These are phyloP conservation scores for Antennarius maculatus DNA, from an alignment of 2,797 vertebrate genomes.

Conservation along the genomic window DNA sequence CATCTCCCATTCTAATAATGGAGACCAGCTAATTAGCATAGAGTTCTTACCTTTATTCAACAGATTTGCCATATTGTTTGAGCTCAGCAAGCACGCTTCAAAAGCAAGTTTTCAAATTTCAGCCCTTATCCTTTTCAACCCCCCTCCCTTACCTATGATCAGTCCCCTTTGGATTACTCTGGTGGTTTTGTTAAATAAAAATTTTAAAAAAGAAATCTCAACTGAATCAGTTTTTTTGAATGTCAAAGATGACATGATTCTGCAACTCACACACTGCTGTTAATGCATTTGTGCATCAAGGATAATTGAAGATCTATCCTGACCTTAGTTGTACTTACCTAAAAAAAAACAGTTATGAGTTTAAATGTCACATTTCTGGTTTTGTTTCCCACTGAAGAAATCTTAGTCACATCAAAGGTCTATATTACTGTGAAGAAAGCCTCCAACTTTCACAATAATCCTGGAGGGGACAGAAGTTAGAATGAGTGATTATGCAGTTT, in stretches of 20 bases:
- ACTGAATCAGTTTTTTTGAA: conserved; percentile 28
- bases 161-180: conserved; percentile 52
- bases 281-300: conserved; percentile 36
- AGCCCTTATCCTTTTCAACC: conserved; percentile 54
- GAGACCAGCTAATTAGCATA: conserved; percentile 83
- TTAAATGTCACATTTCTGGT: conserved; percentile 41
- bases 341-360: conserved; percentile 26
- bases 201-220: neutral
- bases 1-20: conserved; percentile 84
- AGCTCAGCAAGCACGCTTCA: conserved; percentile 70
- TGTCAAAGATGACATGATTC: conserved; percentile 44
- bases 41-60: conserved; percentile 79
- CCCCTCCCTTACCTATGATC: conserved; percentile 54
- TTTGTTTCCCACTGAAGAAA: conserved; percentile 39
- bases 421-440: conserved; percentile 45
- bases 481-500: conserved; percentile 68
- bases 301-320: conserved; percentile 14
- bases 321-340: conserved; percentile 31
- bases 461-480: conserved; percentile 66
- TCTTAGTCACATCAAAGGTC: conserved; percentile 46
- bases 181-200: conserved; percentile 47
- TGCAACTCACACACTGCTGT: conserved; percentile 21
- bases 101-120: conserved; percentile 70
- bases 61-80: conserved; percentile 72
- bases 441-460: conserved; percentile 61